Evolutionary conservation across 2,113 vertebrate genomes (phyloP), one percentile per base, ranked within the genome.

Genomic region (Entosphenus tridentatus): DNA sequence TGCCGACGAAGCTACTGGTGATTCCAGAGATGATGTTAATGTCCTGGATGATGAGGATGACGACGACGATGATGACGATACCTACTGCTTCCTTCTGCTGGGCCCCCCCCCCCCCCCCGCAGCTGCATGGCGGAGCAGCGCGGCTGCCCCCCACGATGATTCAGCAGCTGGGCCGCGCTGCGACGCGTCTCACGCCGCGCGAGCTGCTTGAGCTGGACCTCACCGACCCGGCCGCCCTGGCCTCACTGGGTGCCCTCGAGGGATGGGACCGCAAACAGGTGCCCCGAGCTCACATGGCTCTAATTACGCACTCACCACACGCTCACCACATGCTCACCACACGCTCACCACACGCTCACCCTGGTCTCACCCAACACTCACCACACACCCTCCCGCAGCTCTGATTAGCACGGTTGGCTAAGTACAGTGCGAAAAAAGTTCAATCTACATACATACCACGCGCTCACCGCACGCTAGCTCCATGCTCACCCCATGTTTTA

Each of bases 261-360:
- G 56, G 21, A 56, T 83, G 80, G 82, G 80, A 7, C 71, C 75
- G 39, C 69, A 75, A 69, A 74, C 82, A 85, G 82, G 83, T 84
- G 73, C 39, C 39, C 39, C 39, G 6, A 39, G 39, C 39, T 39
- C 39, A 39, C 39, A 5, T 5, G 5, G 39, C 39, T 39, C 39
- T 39, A 39, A 39, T 39, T 39, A 39, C 39, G 39, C 39, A 39
- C 39, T 39, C 39, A 39, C 39, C 39, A 39, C 39, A 39, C 39
- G 39, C 39, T 7, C 39, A 7, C 39, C 39, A 39, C 39, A 39
- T 5, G 39, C 39, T 7, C 39, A 7, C 39, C 39, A 39, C 39
- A 39, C 39, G 39, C 39, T 39, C 39, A 7, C 39, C 39, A 39
- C 5, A 39, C 39, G 39, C 1, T 39, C 39, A 39, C 39, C 39